A percentile compares a stretch with the other conserved stretches of the same genome.
Evolutionary conservation across 2,113 vertebrate genomes (phyloP).

Genomic region (Planiliza haematocheilus): DNA sequence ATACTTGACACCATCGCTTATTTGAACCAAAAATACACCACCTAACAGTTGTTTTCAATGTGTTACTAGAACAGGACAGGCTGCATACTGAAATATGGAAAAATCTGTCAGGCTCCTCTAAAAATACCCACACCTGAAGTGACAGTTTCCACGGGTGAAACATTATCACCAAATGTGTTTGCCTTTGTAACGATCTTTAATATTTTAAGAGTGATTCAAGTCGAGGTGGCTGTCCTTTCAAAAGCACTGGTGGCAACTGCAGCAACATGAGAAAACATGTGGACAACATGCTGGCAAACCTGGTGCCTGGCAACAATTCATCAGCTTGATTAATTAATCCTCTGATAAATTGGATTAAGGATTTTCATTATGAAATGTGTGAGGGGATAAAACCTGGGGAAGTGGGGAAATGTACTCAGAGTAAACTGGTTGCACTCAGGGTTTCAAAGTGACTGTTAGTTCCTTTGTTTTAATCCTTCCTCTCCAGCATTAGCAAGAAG

Average conservation of each 20-base stretch:
- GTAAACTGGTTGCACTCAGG: too few species aligned
- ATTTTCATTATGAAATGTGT: background rate
- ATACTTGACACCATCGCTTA: background rate
- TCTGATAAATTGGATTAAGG: background rate
- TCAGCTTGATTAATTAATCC: conserved; percentile 9
- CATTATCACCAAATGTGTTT: background rate
- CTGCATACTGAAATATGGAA: background rate
- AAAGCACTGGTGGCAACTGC: too few species aligned
- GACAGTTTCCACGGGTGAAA: too few species aligned
- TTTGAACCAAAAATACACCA: background rate
- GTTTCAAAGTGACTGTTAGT: too few species aligned
- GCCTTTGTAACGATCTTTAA: background rate
- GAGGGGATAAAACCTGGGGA: too few species aligned
- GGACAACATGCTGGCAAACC: background rate
- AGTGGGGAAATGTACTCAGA: too few species aligned
- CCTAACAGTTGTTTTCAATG: background rate
- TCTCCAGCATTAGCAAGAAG: too few species aligned
- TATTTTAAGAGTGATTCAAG: too few species aligned
- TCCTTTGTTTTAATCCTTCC: too few species aligned
- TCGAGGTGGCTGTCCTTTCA: too few species aligned
- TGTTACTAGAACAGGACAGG: conserved; percentile 1
- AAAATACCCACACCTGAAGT: background rate
- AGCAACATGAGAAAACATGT: too few species aligned
- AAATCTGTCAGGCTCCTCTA: conserved; percentile 10
- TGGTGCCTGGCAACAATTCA: background rate